Percentiles rank a stretch among this genome's conserved stretches.
Evolutionary conservation across 2,113 vertebrate genomes (phyloP).

Genomic region (Setophaga coronata): DNA sequence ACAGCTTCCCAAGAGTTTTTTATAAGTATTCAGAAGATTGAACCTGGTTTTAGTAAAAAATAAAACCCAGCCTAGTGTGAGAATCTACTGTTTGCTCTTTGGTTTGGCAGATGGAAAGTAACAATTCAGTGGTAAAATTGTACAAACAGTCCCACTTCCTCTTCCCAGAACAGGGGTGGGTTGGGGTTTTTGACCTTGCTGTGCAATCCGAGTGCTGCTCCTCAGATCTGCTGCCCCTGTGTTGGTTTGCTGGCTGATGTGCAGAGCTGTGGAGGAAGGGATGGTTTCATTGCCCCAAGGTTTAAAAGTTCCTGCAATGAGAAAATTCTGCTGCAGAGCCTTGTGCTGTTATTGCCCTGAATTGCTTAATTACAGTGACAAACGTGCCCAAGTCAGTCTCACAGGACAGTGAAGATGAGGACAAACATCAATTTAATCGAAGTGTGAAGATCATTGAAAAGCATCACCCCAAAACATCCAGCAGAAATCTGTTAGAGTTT

Average conservation of each 20-base stretch:
- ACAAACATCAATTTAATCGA: accelerated
- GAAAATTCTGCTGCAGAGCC: background rate
- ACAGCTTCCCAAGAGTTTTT: background rate
- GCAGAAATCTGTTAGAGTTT: background rate
- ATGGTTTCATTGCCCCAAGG: accelerated
- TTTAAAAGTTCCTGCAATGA: background rate
- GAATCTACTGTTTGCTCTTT: background rate
- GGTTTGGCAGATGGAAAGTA: background rate
- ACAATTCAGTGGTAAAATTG: background rate
- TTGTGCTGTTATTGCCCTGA: background rate
- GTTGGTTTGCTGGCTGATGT: background rate
- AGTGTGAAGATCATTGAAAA: background rate
- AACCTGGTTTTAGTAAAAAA: background rate
- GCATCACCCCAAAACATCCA: background rate
- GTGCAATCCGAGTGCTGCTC: background rate
- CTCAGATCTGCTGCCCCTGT: background rate
- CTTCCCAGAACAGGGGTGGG: background rate
- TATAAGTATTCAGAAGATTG: background rate
- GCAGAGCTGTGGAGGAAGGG: background rate
- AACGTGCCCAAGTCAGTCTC: accelerated
- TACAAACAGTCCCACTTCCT: background rate
- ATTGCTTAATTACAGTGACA: background rate
- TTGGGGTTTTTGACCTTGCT: background rate
- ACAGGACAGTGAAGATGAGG: background rate
- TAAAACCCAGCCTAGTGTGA: background rate